Base-by-base conservation (phyloP, 2,113 vertebrate genomes). In the Euleptes europaea region DNA sequence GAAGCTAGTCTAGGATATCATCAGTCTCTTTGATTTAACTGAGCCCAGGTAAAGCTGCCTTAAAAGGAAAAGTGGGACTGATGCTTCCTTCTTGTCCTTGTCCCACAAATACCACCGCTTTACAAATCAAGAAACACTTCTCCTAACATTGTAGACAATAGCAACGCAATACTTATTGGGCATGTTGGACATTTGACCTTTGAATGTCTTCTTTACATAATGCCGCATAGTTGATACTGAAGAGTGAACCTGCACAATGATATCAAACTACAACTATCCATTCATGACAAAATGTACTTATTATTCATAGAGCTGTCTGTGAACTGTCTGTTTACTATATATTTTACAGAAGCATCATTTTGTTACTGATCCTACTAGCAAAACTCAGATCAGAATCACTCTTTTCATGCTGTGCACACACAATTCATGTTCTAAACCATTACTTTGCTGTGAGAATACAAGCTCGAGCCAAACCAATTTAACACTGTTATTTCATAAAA, bases 301-400 rank as follows among this genome's bases (percentile, higher is more conserved):
- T 88, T 92, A 90, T 89, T 94, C 91, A 92, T 72, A 88, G 85
- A 90, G 31, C 84, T 90, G 89, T 89, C 89, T 23, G 88, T 40
- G 79, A 90, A 15, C 86, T 89, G 51, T 84, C 84, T 89, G 82
- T 90, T 91, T 93, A 88, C 63, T 54, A 80, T 67, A 89, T 51
- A 78, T 82, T 90, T 91, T 87, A 85, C 73, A 54, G 49, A 88
- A 84, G 84, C 81, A 91, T 74, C 85, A 63, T 54, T 60, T 60
- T 91, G 57, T 83, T 40, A 35, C 44, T 75, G 74, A 79, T 15
- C 63, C 67, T 85, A 88, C 54, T 28, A 83, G 78, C 12, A 2
- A 85, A 91, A 33, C 40, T n/a, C 26, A n/a, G n/a, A 74, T 89
- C 73, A 74, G 67, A 78, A 69, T 57, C 42, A 70, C 40, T 21